Percentiles rank a stretch among this genome's conserved stretches.
Evolutionary conservation across 2,113 vertebrate genomes (phyloP).

Genomic region (Gnathonemus longibarbis): DNA sequence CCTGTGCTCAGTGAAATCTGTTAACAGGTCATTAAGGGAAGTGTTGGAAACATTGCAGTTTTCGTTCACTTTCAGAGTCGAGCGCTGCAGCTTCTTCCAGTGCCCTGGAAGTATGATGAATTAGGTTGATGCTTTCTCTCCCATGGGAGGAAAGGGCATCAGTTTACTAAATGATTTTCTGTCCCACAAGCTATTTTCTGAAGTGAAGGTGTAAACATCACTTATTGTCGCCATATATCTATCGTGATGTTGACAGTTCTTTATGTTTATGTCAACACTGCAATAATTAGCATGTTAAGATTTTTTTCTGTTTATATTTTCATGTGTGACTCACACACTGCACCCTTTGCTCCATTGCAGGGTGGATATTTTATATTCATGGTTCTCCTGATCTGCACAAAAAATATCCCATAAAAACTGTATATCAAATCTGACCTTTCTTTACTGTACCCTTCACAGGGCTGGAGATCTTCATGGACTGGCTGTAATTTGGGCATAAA

Average conservation of each 20-base stretch:
- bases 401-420: constrained; percentile 3
- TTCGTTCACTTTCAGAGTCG: not conserved
- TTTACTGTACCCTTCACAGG: constrained; percentile 13
- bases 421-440: constrained; percentile 21
- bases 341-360: not conserved
- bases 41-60: not conserved
- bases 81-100: not conserved
- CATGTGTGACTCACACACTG: not conserved
- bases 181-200: not conserved
- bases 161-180: not conserved
- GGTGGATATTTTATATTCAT: not conserved
- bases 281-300: not conserved
- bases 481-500: not conserved
- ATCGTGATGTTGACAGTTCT: not conserved
- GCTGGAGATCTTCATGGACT: not conserved
- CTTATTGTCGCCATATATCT: not conserved
- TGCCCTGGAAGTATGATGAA: not conserved
- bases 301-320: not conserved
- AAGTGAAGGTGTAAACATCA: not conserved
- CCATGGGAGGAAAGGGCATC: not conserved
- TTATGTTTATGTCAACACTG: not conserved
- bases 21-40: not conserved
- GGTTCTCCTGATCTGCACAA: not conserved
- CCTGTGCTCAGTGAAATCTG: not conserved
- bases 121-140: not conserved